These are phyloP conservation scores for Raphicerus campestris DNA, from an alignment of 2,113 vertebrate genomes.

Conservation along the genomic window DNA sequence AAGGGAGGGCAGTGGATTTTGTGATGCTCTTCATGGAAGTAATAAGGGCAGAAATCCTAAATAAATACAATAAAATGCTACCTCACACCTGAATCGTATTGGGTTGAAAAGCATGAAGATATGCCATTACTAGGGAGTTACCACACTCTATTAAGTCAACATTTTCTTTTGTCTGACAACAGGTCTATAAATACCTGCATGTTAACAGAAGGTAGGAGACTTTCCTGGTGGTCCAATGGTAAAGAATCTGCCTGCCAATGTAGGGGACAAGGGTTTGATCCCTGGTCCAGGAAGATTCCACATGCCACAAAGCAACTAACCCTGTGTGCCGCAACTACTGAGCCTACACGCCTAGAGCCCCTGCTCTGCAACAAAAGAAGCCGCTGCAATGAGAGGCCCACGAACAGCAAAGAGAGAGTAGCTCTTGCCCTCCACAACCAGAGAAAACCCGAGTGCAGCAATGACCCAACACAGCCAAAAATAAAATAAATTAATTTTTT, in stretches of 20 bases:
- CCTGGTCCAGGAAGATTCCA: not conserved
- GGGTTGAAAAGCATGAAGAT: slow-evolving; percentile 43
- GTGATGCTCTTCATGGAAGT: slow-evolving; percentile 24
- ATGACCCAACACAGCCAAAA: not conserved
- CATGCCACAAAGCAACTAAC: not conserved
- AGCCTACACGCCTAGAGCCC: not conserved
- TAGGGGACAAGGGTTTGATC: not conserved
- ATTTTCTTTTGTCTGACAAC: not conserved
- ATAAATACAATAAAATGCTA: slow-evolving; percentile 28
- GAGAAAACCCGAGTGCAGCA: not conserved
- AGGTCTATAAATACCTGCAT: not conserved
- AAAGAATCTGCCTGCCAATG: not conserved
- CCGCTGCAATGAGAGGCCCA: not conserved
- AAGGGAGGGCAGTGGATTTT: not conserved
- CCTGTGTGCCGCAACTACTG: not conserved
- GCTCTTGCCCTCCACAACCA: not conserved
- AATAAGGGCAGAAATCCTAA: slow-evolving; percentile 26
- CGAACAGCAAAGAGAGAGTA: not conserved
- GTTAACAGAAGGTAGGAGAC: not conserved
- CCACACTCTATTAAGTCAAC: slow-evolving; percentile 9
- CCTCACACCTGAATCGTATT: not conserved
- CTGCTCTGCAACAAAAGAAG: not conserved
- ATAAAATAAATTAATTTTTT: not conserved
- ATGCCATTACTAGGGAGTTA: not conserved
- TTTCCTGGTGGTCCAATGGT: not conserved